Conservation (phyloP, 2,797 vertebrate genomes). For the Octomys mimax region DNA sequence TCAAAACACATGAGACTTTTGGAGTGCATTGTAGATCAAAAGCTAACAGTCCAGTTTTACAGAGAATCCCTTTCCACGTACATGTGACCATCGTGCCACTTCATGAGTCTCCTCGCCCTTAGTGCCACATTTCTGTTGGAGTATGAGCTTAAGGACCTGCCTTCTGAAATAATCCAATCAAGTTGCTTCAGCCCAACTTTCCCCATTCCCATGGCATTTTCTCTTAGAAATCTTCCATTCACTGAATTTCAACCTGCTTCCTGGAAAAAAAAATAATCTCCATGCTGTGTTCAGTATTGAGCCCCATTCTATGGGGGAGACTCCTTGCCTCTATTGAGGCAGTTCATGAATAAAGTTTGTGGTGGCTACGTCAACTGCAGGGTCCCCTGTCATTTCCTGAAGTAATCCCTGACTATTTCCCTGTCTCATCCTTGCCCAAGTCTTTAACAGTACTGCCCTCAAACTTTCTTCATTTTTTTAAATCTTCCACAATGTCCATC, state of each 20-base stretch:
- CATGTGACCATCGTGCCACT: not conserved
- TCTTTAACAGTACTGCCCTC: not conserved
- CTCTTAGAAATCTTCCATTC: not conserved
- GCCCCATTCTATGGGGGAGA: not conserved
- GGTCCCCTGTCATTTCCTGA: not conserved
- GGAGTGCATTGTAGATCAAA: not conserved
- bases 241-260: not conserved
- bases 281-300: not conserved
- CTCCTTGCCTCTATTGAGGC: not conserved
- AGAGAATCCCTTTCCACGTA: not conserved
- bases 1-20: not conserved
- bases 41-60: not conserved
- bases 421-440: not conserved
- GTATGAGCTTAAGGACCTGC: not conserved
- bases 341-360: conserved; percentile 1
- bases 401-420: not conserved
- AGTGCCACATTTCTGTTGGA: not conserved
- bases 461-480: not conserved
- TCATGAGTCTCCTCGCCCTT: not conserved
- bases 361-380: not conserved
- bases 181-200: not conserved
- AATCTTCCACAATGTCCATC: not conserved
- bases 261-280: not conserved
- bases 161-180: not conserved
- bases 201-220: not conserved